phyloP scores from a whole-genome alignment of 2,797 vertebrate genomes.

The Rachycentron canadum region DNA sequence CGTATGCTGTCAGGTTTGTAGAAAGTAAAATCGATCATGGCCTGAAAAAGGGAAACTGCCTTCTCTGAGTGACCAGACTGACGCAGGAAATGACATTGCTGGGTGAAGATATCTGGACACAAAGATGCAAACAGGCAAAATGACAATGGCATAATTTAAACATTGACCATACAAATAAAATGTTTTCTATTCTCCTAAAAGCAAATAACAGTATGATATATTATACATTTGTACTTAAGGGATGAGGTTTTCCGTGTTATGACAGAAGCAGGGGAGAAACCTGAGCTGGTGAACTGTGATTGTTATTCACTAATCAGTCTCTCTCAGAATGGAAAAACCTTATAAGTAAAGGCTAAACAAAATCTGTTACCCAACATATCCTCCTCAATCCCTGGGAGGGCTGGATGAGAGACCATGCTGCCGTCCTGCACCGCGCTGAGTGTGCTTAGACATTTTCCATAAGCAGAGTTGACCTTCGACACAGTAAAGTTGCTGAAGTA shows the following conservation, averaged over 20 bases:
- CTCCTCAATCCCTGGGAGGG: constrained; percentile 89
- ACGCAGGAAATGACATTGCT: constrained; percentile 93
- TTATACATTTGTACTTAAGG: not conserved
- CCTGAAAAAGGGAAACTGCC: constrained; percentile 90
- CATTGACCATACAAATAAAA: not conserved
- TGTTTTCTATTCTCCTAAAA: not conserved
- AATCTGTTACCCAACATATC: constrained; percentile 90
- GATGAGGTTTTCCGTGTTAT: not conserved
- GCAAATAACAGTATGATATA: not conserved
- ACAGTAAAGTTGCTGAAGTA: constrained; percentile 95
- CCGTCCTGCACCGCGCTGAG: constrained; percentile 92
- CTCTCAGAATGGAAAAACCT: not conserved
- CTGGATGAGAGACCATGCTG: constrained; percentile 93
- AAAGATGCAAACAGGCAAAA: constrained; percentile 5
- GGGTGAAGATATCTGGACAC: constrained; percentile 87
- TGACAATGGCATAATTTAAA: not conserved
- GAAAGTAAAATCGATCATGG: constrained; percentile 93
- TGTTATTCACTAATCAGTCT: not conserved
- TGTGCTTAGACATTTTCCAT: constrained; percentile 94
- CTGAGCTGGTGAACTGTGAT: not conserved
- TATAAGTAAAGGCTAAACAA: not conserved
- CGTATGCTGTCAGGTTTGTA: constrained; percentile 91
- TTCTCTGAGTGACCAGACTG: constrained; percentile 93
- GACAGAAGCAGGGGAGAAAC: not conserved
- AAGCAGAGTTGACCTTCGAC: constrained; percentile 90